Evolutionary conservation across 2,888 invertebrate species (phyloP).

Genomic region (Deilephila elpenor): DNA sequence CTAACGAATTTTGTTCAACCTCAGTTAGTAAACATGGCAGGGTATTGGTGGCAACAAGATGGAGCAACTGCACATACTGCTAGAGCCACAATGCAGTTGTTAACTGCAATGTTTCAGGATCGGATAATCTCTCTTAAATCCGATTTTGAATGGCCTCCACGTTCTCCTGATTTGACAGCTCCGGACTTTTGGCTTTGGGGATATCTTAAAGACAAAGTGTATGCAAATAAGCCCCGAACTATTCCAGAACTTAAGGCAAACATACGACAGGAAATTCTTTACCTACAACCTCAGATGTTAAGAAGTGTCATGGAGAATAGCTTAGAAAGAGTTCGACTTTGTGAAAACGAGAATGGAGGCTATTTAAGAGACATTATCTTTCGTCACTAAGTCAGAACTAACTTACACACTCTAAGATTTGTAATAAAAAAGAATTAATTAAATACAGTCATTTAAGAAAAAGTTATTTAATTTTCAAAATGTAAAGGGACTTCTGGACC

Average conservation of each 20-base stretch:
- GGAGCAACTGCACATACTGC: not conserved
- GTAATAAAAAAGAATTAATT: too few relatives aligned
- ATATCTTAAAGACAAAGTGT: constrained; percentile 18
- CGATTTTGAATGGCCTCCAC: not conserved
- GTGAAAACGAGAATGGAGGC: constrained; percentile 26
- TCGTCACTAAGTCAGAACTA: too few relatives aligned
- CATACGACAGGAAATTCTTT: constrained; percentile 10
- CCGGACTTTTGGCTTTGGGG: not conserved
- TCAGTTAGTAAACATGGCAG: too few relatives aligned
- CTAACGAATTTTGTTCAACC: too few relatives aligned
- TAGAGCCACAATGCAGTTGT: not conserved
- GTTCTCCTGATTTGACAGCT: constrained; percentile 2
- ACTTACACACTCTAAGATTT: too few relatives aligned
- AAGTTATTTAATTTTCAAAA: too few relatives aligned
- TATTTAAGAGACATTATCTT: not conserved
- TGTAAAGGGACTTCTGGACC: too few relatives aligned
- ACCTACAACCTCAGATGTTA: constrained; percentile 15
- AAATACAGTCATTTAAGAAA: too few relatives aligned
- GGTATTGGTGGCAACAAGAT: not conserved
- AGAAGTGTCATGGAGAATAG: constrained; percentile 13
- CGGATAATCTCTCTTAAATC: not conserved
- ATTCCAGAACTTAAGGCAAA: constrained; percentile 4
- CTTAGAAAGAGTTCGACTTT: too few relatives aligned
- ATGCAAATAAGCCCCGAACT: constrained; percentile 18
- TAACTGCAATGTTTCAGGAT: not conserved